Evolutionary conservation across 1,140 invertebrate species (phyloP).

Genomic region (Cotesia typhae): DNA sequence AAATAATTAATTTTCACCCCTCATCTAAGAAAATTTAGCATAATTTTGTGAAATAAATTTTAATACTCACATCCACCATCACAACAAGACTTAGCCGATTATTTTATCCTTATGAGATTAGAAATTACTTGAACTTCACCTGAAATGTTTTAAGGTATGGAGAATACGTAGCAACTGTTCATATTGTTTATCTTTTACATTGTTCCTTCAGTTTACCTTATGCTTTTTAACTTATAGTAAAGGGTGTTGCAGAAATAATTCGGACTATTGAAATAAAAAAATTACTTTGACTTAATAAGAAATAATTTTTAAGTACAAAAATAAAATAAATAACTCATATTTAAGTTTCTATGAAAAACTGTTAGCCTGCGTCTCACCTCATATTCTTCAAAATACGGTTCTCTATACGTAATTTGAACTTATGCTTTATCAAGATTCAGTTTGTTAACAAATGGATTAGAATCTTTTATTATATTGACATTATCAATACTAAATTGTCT

Average conservation of each 20-base stretch:
- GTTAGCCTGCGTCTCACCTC: conserved; percentile 87
- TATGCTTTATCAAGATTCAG: conserved; percentile 90
- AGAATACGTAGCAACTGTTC: conserved; percentile 93
- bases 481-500: conserved; percentile 89
- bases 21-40: too few relatives aligned
- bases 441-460: conserved; percentile 80
- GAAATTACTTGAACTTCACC: too few relatives aligned
- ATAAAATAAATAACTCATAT: conserved; percentile 80
- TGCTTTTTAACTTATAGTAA: conserved; percentile 91
- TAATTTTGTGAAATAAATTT: too few relatives aligned
- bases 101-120: too few relatives aligned
- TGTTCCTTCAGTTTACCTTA: conserved; percentile 96
- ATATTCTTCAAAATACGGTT: conserved; percentile 95
- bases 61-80: too few relatives aligned
- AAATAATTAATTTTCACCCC: too few relatives aligned
- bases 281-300: background rate
- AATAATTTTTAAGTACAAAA: too few relatives aligned
- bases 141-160: conserved; percentile 98
- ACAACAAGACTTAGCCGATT: too few relatives aligned
- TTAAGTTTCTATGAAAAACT: conserved; percentile 94
- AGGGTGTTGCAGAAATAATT: conserved; percentile 97
- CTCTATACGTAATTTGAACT: conserved; percentile 98
- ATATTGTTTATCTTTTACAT: conserved; percentile 95
- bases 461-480: conserved; percentile 96
- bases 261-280: conserved; percentile 72